Conservation (phyloP, 2,113 vertebrate genomes). For the Eptesicus fuscus region DNA sequence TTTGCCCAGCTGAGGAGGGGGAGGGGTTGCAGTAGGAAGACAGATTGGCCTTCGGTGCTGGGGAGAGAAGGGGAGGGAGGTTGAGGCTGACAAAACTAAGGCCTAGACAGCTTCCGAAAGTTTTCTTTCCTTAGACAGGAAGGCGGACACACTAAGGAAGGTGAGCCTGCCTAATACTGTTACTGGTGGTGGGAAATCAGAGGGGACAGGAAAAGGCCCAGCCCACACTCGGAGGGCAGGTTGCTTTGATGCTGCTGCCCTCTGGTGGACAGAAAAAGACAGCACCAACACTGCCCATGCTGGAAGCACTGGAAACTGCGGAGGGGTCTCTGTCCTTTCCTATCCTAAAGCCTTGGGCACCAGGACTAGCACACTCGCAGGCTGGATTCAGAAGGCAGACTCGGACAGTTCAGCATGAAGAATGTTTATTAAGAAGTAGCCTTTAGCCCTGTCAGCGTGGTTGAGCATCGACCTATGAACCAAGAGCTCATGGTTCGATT, state of each 20-base stretch:
- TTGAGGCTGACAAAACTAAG: neutral
- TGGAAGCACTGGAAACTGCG: neutral
- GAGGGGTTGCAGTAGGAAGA: neutral
- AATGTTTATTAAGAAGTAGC: neutral
- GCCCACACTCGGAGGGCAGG: neutral
- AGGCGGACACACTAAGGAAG: neutral
- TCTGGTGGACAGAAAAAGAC: constrained; percentile 49
- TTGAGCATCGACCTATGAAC: no score
- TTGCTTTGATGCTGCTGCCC: constrained; percentile 65
- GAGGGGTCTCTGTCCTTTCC: neutral
- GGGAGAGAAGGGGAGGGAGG: accelerated
- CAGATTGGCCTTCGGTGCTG: neutral
- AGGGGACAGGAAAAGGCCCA: neutral
- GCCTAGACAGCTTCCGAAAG: constrained; percentile 2
- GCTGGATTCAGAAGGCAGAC: neutral
- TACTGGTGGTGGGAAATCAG: no score
- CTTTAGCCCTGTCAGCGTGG: neutral
- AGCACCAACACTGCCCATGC: neutral
- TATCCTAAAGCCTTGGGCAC: neutral
- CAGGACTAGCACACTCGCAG: neutral
- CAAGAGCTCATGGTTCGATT: no score
- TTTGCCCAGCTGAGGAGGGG: neutral
- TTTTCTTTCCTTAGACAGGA: neutral
- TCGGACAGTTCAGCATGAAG: neutral
- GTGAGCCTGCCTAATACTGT: neutral